phyloP scores from a whole-genome alignment of 2,888 invertebrate genomes.

The Phyllotreta striolata region DNA sequence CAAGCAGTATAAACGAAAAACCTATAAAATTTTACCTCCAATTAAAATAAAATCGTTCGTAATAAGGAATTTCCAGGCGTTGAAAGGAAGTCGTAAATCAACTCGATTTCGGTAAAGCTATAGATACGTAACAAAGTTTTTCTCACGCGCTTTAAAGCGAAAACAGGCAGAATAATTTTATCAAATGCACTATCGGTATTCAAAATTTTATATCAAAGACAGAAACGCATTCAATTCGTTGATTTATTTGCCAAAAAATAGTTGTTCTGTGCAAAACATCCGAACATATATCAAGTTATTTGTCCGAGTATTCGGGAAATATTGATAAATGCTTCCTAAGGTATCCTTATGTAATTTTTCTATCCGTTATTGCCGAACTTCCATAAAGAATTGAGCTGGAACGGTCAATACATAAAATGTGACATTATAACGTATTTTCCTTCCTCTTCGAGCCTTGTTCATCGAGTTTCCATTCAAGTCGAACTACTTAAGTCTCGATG shows the following conservation, averaged over 20 bases:
- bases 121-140: neutral
- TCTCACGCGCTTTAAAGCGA: too few relatives aligned
- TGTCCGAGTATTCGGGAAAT: conserved; percentile 5
- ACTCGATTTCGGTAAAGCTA: neutral
- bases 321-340: conserved; percentile 25
- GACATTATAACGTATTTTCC: conserved; percentile 37
- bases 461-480: conserved; percentile 45
- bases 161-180: too few relatives aligned
- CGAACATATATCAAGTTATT: conserved; percentile 16
- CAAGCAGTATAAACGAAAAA: too few relatives aligned
- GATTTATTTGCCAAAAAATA: too few relatives aligned
- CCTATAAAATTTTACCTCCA: conserved; percentile 1
- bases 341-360: conserved; percentile 25
- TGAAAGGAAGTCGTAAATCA: conserved; percentile 9
- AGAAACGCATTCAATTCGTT: too few relatives aligned
- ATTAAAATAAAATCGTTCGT: conserved; percentile 5
- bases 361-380: conserved; percentile 30
- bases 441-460: conserved; percentile 32
- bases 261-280: neutral
- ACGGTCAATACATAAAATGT: conserved; percentile 36
- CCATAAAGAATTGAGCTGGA: conserved; percentile 30
- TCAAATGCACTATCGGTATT: too few relatives aligned
- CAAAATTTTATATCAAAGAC: too few relatives aligned
- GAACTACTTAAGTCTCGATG: conserved; percentile 45
- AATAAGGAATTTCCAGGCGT: conserved; percentile 1